Conservation (phyloP, 2,797 vertebrate species). For the Acanthurus leucopareius region DNA sequence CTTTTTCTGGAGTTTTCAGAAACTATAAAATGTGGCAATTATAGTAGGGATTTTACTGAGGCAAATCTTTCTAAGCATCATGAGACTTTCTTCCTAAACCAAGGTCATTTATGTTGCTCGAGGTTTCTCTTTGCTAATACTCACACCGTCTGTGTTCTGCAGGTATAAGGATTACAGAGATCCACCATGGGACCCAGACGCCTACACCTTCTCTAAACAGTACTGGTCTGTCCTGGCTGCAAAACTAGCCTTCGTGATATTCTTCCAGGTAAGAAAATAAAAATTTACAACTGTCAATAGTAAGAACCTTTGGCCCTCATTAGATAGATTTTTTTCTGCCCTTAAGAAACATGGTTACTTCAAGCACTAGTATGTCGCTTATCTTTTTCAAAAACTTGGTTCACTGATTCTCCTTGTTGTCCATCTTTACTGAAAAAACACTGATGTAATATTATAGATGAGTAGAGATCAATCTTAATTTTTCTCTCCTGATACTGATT, state of each 20-base stretch:
- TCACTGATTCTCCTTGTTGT: not conserved
- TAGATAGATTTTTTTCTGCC: not conserved
- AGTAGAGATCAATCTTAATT: too few relatives aligned
- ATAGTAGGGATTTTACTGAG: conserved; percentile 30
- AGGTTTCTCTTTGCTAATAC: not conserved
- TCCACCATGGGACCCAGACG: conserved; percentile 91
- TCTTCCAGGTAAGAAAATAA: conserved; percentile 91
- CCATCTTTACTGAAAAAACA: not conserved
- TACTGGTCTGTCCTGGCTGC: conserved; percentile 97
- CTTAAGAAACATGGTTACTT: not conserved
- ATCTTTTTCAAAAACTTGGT: not conserved
- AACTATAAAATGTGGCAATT: conserved; percentile 36
- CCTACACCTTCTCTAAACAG: conserved; percentile 96
- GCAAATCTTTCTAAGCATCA: conserved; percentile 13
- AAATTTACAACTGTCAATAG: not conserved
- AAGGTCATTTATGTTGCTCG: not conserved
- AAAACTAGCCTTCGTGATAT: conserved; percentile 95
- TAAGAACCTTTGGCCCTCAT: not conserved
- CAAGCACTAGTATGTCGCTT: not conserved
- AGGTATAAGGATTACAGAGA: conserved; percentile 99
- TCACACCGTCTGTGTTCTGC: conserved; percentile 50
- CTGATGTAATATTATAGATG: not conserved
- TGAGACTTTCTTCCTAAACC: not conserved
- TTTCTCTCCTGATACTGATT: not conserved
- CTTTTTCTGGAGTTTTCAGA: conserved; percentile 14